phyloP scores from a whole-genome alignment of 1,140 invertebrate genomes.

The Ruditapes philippinarum region DNA sequence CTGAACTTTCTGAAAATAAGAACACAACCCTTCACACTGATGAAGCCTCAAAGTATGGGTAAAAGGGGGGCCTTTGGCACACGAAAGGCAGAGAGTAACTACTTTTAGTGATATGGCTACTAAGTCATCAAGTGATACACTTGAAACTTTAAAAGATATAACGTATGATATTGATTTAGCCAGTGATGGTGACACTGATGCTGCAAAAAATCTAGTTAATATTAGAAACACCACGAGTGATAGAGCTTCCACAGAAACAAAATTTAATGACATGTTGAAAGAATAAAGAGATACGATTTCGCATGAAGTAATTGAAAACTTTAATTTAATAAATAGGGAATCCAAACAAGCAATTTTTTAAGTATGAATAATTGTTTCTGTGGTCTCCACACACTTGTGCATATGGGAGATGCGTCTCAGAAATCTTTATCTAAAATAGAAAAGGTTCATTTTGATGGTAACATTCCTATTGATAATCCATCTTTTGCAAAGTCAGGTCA shows the following conservation, averaged over 20 bases:
- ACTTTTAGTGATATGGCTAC: slow-evolving; percentile 35
- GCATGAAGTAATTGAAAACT: slow-evolving; percentile 1
- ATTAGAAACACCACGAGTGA: slow-evolving; percentile 59
- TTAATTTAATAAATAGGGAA: neutral
- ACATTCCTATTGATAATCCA: slow-evolving; percentile 15
- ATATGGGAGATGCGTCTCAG: slow-evolving; percentile 57
- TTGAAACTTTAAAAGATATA: slow-evolving; percentile 48
- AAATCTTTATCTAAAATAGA: slow-evolving; percentile 20
- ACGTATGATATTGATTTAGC: slow-evolving; percentile 11
- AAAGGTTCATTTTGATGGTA: slow-evolving; percentile 38
- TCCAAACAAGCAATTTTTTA: neutral
- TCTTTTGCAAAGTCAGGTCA: slow-evolving; percentile 8
- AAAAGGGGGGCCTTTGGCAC: slow-evolving; percentile 11
- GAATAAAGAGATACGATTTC: slow-evolving; percentile 49
- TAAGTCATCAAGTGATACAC: slow-evolving; percentile 2
- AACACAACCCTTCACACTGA: slow-evolving; percentile 36
- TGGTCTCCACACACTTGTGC: slow-evolving; percentile 61
- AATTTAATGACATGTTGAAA: slow-evolving; percentile 44
- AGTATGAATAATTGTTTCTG: slow-evolving; percentile 57
- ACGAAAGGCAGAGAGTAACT: neutral
- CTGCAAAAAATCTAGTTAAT: neutral
- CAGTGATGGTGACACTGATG: neutral
- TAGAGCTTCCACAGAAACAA: slow-evolving; percentile 62
- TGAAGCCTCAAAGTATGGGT: slow-evolving; percentile 39
- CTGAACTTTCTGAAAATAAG: neutral